These are phyloP conservation scores for Drosophila triauraria DNA, from an alignment of 1,140 invertebrate genomes.

Conservation along the genomic window DNA sequence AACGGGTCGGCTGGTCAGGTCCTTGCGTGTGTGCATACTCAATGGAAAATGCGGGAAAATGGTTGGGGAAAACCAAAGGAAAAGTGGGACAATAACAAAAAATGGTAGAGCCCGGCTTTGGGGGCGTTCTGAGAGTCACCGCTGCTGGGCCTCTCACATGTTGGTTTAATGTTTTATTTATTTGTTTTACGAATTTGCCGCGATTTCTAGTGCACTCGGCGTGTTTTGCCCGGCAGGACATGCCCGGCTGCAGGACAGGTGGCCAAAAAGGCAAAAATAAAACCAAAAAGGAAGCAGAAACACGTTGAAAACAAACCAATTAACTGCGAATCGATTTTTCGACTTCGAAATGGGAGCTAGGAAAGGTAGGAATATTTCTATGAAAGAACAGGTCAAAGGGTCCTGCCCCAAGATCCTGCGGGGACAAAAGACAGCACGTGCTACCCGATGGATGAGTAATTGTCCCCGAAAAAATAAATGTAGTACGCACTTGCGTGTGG, in stretches of 20 bases:
- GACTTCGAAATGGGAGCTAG: conserved; percentile 39
- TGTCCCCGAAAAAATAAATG: conserved; percentile 15
- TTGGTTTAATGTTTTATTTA: conserved; percentile 47
- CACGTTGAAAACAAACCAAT: conserved; percentile 61
- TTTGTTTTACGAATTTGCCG: conserved; percentile 44
- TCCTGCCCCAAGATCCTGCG: conserved; percentile 54
- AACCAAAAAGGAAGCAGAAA: not conserved
- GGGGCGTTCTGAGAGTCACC: conserved; percentile 21
- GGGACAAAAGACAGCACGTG: conserved; percentile 28
- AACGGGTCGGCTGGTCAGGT: conserved; percentile 19
- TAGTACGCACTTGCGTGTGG: conserved; percentile 55
- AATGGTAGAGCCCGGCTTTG: conserved; percentile 7
- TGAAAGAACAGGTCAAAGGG: conserved; percentile 36
- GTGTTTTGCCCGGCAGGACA: conserved; percentile 36
- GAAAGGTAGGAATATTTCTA: conserved; percentile 4
- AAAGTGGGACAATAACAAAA: conserved; percentile 3
- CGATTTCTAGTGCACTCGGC: conserved; percentile 29
- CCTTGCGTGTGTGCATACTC: conserved; percentile 55
- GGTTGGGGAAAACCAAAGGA: not conserved
- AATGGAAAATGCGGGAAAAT: conserved; percentile 38
- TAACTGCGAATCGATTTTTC: conserved; percentile 69
- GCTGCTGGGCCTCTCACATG: conserved; percentile 21
- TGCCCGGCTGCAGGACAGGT: conserved; percentile 44
- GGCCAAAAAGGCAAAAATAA: not conserved
- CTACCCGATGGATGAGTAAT: conserved; percentile 46